A percentile compares a stretch with the other conserved stretches of the same genome.
These are phyloP conservation scores for Drosophila erecta DNA, from an alignment of 1,140 invertebrate genomes.

Conservation along the genomic window DNA sequence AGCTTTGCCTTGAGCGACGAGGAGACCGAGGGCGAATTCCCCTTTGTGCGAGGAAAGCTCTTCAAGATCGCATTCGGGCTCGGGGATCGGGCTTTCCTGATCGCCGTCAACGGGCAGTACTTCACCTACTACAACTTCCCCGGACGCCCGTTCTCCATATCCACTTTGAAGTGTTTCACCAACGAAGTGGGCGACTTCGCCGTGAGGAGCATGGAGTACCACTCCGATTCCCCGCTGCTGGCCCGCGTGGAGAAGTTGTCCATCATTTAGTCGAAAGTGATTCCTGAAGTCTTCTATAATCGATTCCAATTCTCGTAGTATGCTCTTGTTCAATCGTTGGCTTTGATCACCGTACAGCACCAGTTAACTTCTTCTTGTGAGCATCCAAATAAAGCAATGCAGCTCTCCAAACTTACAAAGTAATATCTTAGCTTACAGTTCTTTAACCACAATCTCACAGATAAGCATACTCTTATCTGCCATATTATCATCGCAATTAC, in stretches of 20 bases:
- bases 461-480: too few relatives aligned
- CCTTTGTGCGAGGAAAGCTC: conserved; percentile 77
- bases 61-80: conserved; percentile 83
- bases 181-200: conserved; percentile 77
- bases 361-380: conserved; percentile 60
- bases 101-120: conserved; percentile 82
- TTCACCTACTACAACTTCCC: conserved; percentile 84
- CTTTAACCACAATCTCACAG: too few relatives aligned
- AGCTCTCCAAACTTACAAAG: not conserved
- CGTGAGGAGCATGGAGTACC: conserved; percentile 76
- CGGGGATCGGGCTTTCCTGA: conserved; percentile 80
- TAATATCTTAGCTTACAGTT: too few relatives aligned
- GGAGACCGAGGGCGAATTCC: conserved; percentile 83
- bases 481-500: too few relatives aligned
- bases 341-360: conserved; percentile 56
- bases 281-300: not conserved
- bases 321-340: conserved; percentile 61
- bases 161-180: conserved; percentile 79
- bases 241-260: conserved; percentile 79
- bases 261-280: conserved; percentile 53
- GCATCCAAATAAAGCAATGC: conserved; percentile 55
- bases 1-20: conserved; percentile 76
- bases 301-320: conserved; percentile 5
- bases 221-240: conserved; percentile 76
- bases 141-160: conserved; percentile 72